Evolutionary conservation across 2,797 vertebrate genomes (phyloP).

Genomic region (Thalassophryne amazonica): DNA sequence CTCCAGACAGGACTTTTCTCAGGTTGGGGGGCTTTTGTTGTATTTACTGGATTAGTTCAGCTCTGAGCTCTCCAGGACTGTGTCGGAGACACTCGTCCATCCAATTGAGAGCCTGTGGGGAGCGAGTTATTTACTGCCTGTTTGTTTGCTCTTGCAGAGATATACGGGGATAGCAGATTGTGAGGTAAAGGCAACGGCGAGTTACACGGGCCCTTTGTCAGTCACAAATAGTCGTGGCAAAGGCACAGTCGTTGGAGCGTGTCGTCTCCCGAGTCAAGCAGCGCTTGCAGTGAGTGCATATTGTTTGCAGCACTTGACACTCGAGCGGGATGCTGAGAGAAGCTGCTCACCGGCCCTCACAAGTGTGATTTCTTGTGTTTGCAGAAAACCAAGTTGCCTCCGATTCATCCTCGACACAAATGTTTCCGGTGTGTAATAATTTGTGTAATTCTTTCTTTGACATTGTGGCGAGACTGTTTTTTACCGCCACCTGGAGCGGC

Average conservation of each 20-base stretch:
- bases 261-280: constrained; percentile 60
- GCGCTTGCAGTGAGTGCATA: constrained; percentile 72
- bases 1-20: constrained; percentile 60
- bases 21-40: constrained; percentile 58
- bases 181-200: constrained; percentile 53
- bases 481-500: constrained; percentile 30
- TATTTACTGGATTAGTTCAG: constrained; percentile 76
- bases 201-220: constrained; percentile 62
- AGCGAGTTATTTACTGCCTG: constrained; percentile 60
- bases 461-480: constrained; percentile 19
- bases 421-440: constrained; percentile 28
- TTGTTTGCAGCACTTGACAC: constrained; percentile 79
- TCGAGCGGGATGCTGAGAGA: constrained; percentile 54
- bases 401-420: constrained; percentile 51
- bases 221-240: constrained; percentile 61
- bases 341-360: constrained; percentile 61
- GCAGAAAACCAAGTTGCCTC: constrained; percentile 41
- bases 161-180: constrained; percentile 45
- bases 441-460: constrained; percentile 47
- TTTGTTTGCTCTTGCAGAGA: constrained; percentile 62
- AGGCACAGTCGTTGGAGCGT: constrained; percentile 60
- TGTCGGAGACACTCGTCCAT: constrained; percentile 55
- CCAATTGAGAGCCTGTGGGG: constrained; percentile 60
- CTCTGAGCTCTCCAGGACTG: constrained; percentile 62
- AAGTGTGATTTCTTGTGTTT: constrained; percentile 47